Evolutionary conservation across 2,113 vertebrate species (phyloP), one percentile per base, ranked within the genome.

Genomic region (Hypanus sabinus): DNA sequence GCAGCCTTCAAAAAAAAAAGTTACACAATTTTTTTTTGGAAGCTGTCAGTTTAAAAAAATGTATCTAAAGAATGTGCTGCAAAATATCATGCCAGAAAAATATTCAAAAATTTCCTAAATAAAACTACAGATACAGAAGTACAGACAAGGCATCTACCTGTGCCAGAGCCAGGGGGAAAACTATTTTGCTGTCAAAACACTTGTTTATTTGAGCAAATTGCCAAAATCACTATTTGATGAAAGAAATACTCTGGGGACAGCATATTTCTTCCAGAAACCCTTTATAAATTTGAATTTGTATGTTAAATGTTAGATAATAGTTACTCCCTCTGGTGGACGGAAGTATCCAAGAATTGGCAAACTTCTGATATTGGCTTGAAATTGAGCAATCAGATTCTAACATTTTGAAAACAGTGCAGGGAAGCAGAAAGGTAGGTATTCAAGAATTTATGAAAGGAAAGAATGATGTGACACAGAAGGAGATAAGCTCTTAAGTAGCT

Each of bases 311-410:
- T 55, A 88, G 55, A 60, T 18, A 65, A 18, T 30, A 33, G 60
- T 33, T n/a, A 4, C 30, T 68, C 62, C 60, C 60, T 30, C 30
- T 33, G 20, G 57, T 33, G 27, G 24, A 33, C 27, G 27, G 18
- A 85, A 85, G n/a, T 85, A 9, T 88, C 85, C 85, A 88, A 33
- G 20, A n/a, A 65, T 33, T 90, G 60, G 60, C 85, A 90, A 90
- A 90, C 16, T 9, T 90, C 57, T 65, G 1, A 20, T 90, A 36
- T 90, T 90, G 60, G 14, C 60, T 65, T 33, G 6, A 60, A 27
- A 33, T 60, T 60, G 83, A n/a, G 11, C 85, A 90, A 65, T 90
- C 60, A 90, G 27, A 16, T 88, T 22, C 11, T 60, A n/a, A 88
- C 30, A 62, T 87, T 62, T 87, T 57, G 24, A 62, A 88, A 88